Evolutionary conservation across 2,113 vertebrate species (phyloP).

Genomic region (Tachysurus fulvidraco): DNA sequence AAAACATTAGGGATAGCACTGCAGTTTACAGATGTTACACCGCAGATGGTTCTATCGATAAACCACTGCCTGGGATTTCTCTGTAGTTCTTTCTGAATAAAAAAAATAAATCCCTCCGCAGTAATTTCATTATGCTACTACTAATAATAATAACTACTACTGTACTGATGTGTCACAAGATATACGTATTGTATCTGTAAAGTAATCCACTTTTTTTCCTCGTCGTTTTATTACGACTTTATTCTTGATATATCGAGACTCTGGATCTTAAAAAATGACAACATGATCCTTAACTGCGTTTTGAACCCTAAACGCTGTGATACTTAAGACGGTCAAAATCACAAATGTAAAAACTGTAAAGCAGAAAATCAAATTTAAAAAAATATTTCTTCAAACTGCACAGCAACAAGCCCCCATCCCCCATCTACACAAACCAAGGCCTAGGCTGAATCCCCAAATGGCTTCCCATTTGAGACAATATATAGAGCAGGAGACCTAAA

Average conservation of each 20-base stretch:
- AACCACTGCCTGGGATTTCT: neutral
- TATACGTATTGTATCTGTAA: neutral
- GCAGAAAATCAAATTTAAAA: neutral
- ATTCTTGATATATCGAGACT: neutral
- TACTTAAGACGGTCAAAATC: neutral
- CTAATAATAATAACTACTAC: too few relatives aligned
- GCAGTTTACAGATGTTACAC: neutral
- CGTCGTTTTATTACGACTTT: neutral
- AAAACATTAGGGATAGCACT: neutral
- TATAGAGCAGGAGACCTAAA: neutral
- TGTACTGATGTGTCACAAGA: too few relatives aligned
- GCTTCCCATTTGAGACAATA: neutral
- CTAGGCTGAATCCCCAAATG: constrained; percentile 18
- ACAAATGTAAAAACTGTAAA: neutral
- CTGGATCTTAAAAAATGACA: neutral
- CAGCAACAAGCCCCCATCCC: constrained; percentile 44
- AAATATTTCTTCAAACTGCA: neutral
- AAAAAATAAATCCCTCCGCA: too few relatives aligned
- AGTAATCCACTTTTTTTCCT: neutral
- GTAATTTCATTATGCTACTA: too few relatives aligned
- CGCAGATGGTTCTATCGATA: neutral
- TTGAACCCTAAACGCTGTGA: neutral
- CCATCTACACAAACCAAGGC: constrained; percentile 46
- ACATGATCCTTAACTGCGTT: neutral
- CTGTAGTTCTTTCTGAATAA: too few relatives aligned